A percentile compares a stretch with the other conserved stretches of the same genome.
phyloP scores from a whole-genome alignment of 2,113 vertebrate species.

The Xenus cinereus region DNA sequence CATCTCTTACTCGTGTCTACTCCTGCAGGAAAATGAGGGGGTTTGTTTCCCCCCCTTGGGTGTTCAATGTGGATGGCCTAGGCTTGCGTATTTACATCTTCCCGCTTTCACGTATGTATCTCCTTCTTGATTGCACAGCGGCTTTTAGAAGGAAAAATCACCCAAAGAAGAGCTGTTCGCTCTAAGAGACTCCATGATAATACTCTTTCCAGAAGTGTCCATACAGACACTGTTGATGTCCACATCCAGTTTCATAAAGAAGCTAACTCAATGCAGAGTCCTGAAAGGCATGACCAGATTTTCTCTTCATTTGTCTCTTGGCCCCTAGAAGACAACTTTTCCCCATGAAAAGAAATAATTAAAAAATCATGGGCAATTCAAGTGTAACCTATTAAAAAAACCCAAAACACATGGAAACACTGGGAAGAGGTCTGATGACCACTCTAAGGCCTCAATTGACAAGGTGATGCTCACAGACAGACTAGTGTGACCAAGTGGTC shows the following conservation, averaged over 20 bases:
- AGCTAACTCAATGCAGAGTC: neutral
- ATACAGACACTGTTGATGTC: neutral
- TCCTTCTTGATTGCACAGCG: neutral
- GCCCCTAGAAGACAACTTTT: neutral
- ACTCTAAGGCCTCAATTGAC: neutral
- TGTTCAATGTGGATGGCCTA: conserved; percentile 40
- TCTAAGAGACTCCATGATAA: neutral
- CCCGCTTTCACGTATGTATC: neutral
- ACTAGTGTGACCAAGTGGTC: neutral
- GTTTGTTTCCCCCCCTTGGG: conserved; percentile 28
- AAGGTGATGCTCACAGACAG: neutral
- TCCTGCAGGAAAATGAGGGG: conserved; percentile 50
- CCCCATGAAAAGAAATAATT: neutral
- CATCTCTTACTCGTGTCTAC: conserved; percentile 26
- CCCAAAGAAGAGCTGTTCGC: neutral
- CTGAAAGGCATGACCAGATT: neutral
- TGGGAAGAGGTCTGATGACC: neutral
- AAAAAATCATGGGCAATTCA: neutral
- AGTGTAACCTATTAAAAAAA: neutral
- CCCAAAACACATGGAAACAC: neutral
- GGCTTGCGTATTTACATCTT: conserved; percentile 11
- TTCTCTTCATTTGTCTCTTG: neutral
- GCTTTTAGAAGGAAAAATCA: conserved; percentile 3
- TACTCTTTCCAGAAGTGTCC: neutral
- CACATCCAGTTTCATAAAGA: neutral